Percentiles rank a stretch among this genome's conserved stretches.
These are phyloP conservation scores for Macrosoma leucophasiata DNA, from an alignment of 2,888 invertebrate genomes.

Conservation along the genomic window DNA sequence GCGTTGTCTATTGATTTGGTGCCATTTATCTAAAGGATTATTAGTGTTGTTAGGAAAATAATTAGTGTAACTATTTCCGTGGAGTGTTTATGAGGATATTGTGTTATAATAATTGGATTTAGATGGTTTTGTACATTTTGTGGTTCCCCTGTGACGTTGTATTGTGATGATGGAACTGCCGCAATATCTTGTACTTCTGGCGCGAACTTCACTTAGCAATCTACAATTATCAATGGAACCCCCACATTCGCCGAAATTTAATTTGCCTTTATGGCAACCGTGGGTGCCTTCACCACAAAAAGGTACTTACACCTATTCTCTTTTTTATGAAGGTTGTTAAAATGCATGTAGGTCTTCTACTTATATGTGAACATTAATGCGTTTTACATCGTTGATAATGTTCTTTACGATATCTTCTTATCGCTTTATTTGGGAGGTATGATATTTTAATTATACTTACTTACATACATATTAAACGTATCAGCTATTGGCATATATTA, in stretches of 20 bases:
- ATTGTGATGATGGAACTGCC: slow-evolving; percentile 69
- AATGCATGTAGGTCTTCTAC: too few relatives aligned
- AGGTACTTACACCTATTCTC: slow-evolving; percentile 48
- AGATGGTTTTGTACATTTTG: slow-evolving; percentile 15
- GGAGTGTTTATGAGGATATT: slow-evolving; percentile 17
- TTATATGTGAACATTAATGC: too few relatives aligned
- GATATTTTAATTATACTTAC: too few relatives aligned
- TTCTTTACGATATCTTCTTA: too few relatives aligned
- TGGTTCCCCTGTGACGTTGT: slow-evolving; percentile 30
- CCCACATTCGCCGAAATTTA: slow-evolving; percentile 70
- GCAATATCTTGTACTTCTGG: slow-evolving; percentile 59
- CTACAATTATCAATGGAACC: slow-evolving; percentile 64
- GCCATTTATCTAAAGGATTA: slow-evolving; percentile 36
- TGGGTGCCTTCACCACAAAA: slow-evolving; percentile 61
- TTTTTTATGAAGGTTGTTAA: too few relatives aligned
- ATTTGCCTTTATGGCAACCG: slow-evolving; percentile 68
- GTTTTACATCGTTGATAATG: too few relatives aligned
- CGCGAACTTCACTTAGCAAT: slow-evolving; percentile 54
- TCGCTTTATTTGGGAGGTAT: too few relatives aligned
- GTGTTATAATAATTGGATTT: slow-evolving; percentile 14
- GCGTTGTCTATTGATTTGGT: slow-evolving; percentile 43
- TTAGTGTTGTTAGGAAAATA: slow-evolving; percentile 5
- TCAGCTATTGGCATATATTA: too few relatives aligned
- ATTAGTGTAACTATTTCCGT: slow-evolving; percentile 7
- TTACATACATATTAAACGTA: too few relatives aligned